Conservation (phyloP, 2,113 vertebrate genomes). For the Sterrhoptilus dennistouni region DNA sequence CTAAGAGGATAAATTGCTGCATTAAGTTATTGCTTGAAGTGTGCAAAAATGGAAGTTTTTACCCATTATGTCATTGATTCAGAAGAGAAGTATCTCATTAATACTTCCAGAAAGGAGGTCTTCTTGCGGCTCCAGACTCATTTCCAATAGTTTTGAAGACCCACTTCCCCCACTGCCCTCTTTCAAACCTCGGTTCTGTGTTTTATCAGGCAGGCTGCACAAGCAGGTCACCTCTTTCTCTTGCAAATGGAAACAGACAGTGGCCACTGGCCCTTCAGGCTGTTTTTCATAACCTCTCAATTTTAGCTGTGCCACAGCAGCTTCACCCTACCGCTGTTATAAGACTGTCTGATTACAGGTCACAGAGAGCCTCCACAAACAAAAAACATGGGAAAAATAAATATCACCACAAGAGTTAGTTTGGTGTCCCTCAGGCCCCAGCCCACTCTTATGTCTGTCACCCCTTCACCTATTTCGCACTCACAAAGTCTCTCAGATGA, state of each 20-base stretch:
- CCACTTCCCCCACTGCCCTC: not conserved
- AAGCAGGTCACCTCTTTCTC: constrained; percentile 21
- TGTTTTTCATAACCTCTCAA: not conserved
- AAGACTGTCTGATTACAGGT: not conserved
- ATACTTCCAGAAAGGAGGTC: not conserved
- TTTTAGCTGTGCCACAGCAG: not conserved
- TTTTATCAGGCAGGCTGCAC: not conserved
- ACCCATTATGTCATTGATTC: not conserved
- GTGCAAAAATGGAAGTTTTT: not conserved
- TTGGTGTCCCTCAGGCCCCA: not conserved
- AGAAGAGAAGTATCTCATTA: not conserved
- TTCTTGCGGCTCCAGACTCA: not conserved
- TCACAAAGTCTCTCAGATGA: not conserved
- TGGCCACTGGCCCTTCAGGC: not conserved
- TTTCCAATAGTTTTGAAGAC: not conserved
- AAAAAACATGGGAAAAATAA: not conserved
- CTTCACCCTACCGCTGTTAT: not conserved
- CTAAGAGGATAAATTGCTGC: not conserved
- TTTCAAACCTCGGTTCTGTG: not conserved
- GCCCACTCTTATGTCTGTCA: not conserved
- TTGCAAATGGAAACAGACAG: not conserved
- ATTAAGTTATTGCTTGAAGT: not conserved
- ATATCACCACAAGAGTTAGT: not conserved
- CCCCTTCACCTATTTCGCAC: not conserved
- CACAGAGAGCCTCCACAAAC: not conserved